Evolutionary conservation across 2,888 invertebrate species (phyloP), one percentile per base, ranked within the genome.

Genomic region (Cyclophora albipunctata): DNA sequence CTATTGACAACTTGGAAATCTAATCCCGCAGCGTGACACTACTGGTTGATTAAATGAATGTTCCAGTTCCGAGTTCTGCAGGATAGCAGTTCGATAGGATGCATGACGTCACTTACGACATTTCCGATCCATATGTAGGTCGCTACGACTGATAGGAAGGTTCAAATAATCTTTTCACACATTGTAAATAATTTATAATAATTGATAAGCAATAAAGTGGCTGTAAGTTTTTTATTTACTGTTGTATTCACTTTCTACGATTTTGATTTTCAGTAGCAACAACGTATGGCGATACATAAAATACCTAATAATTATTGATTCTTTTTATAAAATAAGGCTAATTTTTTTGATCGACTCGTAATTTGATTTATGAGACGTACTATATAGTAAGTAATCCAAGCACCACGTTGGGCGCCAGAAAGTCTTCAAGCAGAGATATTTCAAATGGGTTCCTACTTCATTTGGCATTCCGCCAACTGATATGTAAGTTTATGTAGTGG

Each of bases 41-140:
- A 56, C 47, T 51, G 53, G 56, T 62, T 63, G 58, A 58, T 61
- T 69, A 61, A 65, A 61, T 58, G 55, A 59, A 59, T 57, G 62
- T 48, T 52, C 60, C 64, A 56, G 60, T 59, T 60, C 59, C 55
- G 57, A 62, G 58, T 51, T 52, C 51, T 56, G 55, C 54, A 50
- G 48, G 58, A 52, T 60, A 45, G 51, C 50, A 48, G 51, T 4
- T 43, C 49, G 57, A 63, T 67, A 57, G 61, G 57, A 57, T 55
- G 60, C 56, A 59, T 57, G 56, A 40, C 65, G 62, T 63, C 69
- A 62, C 59, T 62, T 63, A 59, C 55, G 62, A 20, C 20, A 20
- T 62, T 62, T 64, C 63, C 64, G 56, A 56, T 60, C 47, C 46
- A 57, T 62, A 50, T 53, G 52, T 50, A 52, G 55, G 61, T 57